Evolutionary conservation across 2,113 vertebrate species (phyloP), one percentile per base, ranked within the genome.

Genomic region (Tiliqua scincoides): DNA sequence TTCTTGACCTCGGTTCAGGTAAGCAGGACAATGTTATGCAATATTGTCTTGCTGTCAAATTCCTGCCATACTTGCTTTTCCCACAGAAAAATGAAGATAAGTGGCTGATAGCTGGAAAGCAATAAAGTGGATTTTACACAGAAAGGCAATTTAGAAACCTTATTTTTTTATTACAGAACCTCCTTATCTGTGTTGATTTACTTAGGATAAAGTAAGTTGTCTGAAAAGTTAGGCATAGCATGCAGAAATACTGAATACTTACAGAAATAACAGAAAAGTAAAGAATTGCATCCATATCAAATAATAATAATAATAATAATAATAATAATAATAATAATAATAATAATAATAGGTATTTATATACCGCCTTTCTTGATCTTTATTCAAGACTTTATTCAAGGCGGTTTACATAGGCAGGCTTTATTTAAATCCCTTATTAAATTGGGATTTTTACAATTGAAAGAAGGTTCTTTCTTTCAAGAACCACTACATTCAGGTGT

Each of bases 61-160:
- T 71, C 43, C 68, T 85, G 76, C 83, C 6, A 14, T 52, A 32
- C 65, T 83, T 86, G 32, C 67, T n/a, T 32, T 65, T 71, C 86
- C 70, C 88, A 62, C 20, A 82, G 83, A 70, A 83, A 57, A 89
- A 84, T 88, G 79, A 80, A 43, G 54, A 30, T 17, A 79, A 17
- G 27, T 10, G 17, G 27, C 5, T 67, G 83, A 78, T 48, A 62
- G 37, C 72, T 32, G 63, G 72, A 80, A 54, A 35, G 43, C 25
- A 10, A 11, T 8, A 74, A 85, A 15, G 12, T 65, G 48, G 76
- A 84, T 1, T n/a, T 2, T 82, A 65, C 65, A 20, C 84, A 81
- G 83, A 75, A 73, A 18, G 68, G 57, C 32, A 14, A 1, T 35
- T 67, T 37, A 79, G 85, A 74, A 83, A 87, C 88, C 79, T 91